Conservation (phyloP, 1,140 invertebrate genomes). For the Ips nitidus region DNA sequence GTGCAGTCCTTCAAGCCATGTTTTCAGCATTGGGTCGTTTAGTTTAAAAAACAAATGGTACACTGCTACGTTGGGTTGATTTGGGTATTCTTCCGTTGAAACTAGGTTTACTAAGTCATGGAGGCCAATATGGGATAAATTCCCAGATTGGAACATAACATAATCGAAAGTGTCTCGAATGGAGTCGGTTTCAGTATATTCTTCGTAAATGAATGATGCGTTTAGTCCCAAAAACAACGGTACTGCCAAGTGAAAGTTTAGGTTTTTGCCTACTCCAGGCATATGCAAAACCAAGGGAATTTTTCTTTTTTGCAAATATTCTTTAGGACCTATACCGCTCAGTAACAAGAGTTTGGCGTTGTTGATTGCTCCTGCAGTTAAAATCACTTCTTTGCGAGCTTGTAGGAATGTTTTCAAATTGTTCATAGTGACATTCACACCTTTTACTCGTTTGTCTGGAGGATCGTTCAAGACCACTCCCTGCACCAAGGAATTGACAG, state of each 20-base stretch:
- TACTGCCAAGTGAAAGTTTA: conserved; percentile 81
- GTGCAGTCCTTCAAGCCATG: conserved; percentile 22
- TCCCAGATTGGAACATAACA: conserved; percentile 35
- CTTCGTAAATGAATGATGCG: conserved; percentile 10
- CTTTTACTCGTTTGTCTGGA: conserved; percentile 43
- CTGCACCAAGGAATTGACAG: conserved; percentile 62
- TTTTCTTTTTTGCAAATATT: conserved; percentile 68
- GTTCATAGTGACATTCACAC: conserved; percentile 54
- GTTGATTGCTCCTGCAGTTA: conserved; percentile 76
- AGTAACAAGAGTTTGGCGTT: conserved; percentile 82
- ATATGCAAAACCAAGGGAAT: conserved; percentile 70
- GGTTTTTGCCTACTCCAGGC: conserved; percentile 75
- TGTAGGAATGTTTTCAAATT: conserved; percentile 45
- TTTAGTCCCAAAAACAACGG: conserved; percentile 53
- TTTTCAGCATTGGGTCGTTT: conserved; percentile 30
- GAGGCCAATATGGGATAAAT: conserved; percentile 33
- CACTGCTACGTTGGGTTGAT: conserved; percentile 31
- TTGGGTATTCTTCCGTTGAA: conserved; percentile 25
- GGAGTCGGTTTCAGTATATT: conserved; percentile 32
- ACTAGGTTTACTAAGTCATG: conserved; percentile 37
- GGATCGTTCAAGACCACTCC: conserved; percentile 55
- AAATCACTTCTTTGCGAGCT: conserved; percentile 73
- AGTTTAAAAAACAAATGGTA: conserved; percentile 40
- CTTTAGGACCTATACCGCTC: conserved; percentile 77
- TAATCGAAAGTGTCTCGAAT: conserved; percentile 39